A percentile compares a stretch with the other conserved stretches of the same genome.
Conservation (phyloP, 2,888 invertebrate genomes). For the Caenorhabditis angaria region DNA sequence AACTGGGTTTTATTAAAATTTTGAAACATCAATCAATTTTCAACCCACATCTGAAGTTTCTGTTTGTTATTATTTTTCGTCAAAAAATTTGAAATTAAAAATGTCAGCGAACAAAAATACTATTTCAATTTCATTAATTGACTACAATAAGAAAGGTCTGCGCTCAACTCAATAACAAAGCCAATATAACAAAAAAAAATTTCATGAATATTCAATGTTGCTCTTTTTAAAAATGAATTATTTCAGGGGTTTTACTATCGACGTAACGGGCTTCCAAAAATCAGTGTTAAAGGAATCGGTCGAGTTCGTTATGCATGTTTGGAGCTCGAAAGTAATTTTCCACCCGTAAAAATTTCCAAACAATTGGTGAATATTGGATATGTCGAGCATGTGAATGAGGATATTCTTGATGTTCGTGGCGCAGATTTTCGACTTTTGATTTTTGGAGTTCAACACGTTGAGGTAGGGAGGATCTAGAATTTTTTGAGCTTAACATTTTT, state of each 20-base stretch:
- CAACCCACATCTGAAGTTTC: too few relatives aligned
- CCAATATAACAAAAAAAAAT: too few relatives aligned
- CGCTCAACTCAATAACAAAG: too few relatives aligned
- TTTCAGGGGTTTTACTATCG: conserved; percentile 49
- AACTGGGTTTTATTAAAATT: too few relatives aligned
- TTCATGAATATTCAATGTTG: too few relatives aligned
- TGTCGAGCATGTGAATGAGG: conserved; percentile 46
- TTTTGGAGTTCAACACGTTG: conserved; percentile 51
- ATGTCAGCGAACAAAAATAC: too few relatives aligned
- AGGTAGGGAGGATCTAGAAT: conserved; percentile 18
- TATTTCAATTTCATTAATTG: too few relatives aligned
- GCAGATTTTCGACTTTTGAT: conserved; percentile 48
- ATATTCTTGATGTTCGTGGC: conserved; percentile 52
- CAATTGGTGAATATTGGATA: conserved; percentile 51
- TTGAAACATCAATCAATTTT: too few relatives aligned
- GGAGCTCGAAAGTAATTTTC: conserved; percentile 42
- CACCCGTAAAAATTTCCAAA: conserved; percentile 32
- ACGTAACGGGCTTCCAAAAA: conserved; percentile 43
- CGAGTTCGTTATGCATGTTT: conserved; percentile 45
- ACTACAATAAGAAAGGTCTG: too few relatives aligned
- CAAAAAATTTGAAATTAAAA: too few relatives aligned
- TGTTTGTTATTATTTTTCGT: too few relatives aligned
- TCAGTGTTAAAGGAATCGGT: conserved; percentile 45
- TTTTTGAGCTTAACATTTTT: background rate
- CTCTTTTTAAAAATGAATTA: too few relatives aligned